Conservation (phyloP, 2,797 vertebrate genomes). For the Falco biarmicus region DNA sequence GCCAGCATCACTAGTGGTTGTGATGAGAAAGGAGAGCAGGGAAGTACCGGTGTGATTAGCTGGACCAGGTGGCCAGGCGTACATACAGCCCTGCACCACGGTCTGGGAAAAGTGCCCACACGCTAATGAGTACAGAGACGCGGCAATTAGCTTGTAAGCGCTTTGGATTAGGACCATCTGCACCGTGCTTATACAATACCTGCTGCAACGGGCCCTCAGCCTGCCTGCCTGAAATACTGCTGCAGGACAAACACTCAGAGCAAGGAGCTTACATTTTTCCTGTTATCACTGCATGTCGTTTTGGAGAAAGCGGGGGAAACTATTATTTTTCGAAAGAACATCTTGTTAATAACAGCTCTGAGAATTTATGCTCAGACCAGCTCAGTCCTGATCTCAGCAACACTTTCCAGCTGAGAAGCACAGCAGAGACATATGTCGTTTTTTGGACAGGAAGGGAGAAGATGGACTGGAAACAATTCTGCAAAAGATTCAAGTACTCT, state of each 20-base stretch:
- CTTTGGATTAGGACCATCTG: conserved; percentile 53
- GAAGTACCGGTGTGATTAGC: rapidly evolving
- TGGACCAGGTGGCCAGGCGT: neutral
- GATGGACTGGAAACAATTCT: conserved; percentile 29
- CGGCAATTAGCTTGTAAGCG: neutral
- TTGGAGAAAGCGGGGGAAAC: neutral
- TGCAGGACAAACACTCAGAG: neutral
- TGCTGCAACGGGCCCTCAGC: neutral
- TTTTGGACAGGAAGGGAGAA: conserved; percentile 30
- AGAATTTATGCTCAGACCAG: neutral
- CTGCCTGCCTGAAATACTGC: neutral
- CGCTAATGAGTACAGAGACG: neutral
- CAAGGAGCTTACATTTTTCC: neutral
- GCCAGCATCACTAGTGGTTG: rapidly evolving
- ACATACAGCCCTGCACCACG: neutral
- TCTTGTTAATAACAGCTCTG: conserved; percentile 25
- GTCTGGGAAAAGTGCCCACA: conserved; percentile 17
- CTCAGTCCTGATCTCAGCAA: neutral
- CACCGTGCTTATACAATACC: neutral
- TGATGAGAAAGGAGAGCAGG: neutral
- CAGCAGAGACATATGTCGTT: neutral
- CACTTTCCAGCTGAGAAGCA: neutral
- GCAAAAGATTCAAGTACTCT: conserved; percentile 41
- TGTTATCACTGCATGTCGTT: neutral
- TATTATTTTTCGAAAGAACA: neutral